phyloP scores from a whole-genome alignment of 2,888 invertebrate genomes.

The Melieria crassipennis region DNA sequence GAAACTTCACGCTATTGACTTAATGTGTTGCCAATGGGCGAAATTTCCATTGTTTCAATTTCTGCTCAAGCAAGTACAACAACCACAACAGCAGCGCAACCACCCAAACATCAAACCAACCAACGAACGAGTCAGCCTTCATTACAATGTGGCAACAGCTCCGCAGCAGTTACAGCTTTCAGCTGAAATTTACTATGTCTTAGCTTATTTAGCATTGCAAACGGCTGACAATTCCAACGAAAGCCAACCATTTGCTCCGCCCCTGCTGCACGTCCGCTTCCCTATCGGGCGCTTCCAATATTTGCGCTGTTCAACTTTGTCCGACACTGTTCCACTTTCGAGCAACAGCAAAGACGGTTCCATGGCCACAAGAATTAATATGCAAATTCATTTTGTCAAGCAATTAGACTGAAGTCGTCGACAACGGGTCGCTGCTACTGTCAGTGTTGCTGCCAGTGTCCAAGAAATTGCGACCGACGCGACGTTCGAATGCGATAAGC shows the following conservation, averaged over 20 bases:
- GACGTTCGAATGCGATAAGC: no score
- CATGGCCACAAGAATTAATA: slow-evolving; percentile 31
- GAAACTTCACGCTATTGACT: background rate
- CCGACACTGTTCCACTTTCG: no score
- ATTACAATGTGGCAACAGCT: no score
- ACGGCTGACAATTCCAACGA: background rate
- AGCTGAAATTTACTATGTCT: background rate
- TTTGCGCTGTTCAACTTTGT: no score
- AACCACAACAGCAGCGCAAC: background rate
- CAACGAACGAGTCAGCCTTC: no score
- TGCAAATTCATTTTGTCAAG: slow-evolving; percentile 41
- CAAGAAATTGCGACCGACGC: no score
- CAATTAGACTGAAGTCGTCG: slow-evolving; percentile 33
- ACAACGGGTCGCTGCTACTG: slow-evolving; percentile 15
- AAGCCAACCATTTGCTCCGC: background rate
- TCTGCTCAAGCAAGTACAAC: background rate
- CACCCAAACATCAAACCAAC: no score
- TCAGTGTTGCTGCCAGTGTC: background rate
- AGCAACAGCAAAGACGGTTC: background rate
- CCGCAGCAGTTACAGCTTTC: background rate
- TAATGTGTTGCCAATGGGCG: background rate
- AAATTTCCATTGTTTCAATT: slow-evolving; percentile 3
- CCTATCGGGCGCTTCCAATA: background rate
- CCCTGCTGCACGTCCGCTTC: background rate
- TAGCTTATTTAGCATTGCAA: slow-evolving; percentile 1